Evolutionary conservation across 2,113 vertebrate genomes (phyloP), one percentile per base, ranked within the genome.

Genomic region (Osmerus eperlanus): DNA sequence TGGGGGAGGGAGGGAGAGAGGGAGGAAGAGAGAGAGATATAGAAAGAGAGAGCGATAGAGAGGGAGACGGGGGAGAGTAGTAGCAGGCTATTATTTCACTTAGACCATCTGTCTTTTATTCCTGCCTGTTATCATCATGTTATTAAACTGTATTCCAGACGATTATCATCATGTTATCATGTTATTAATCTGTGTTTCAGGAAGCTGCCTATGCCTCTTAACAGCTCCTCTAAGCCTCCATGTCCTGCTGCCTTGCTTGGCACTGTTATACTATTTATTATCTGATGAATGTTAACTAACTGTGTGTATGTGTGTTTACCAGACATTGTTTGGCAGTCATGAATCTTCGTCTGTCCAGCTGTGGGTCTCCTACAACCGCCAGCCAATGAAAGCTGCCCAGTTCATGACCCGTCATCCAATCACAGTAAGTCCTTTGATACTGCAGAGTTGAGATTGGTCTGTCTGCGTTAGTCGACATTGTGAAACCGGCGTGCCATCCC

Each of bases 311-410:
- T 54, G 71, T 63, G 70, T 77, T 67, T 78, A 77, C 72, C 90
- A 99, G 97, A 93, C 68, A 73, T 85, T 93, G 68, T 65, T 85
- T 0, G 96, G 93, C 65, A 91, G 90, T 70, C 93, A 87, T 0
- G 90, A 94, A 28, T 87, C 91, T 0, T 82, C 92, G 0, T 95
- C 95, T 0, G 94, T 96, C 62, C 97, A 98, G 92, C 95, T 99
- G 77, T 99, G 97, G 97, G 97, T 99, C 53, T 99, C 97, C 72
- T 98, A 96, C 88, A 94, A 95, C 91, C 96, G 97, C 68, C 95
- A 96, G 84, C 94, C 96, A 3, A 98, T 99, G 97, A 93, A 90
- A 73, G 92, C 91, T 7, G 96, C 97, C 15, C 93, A 95, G 89
- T 99, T 99, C 18, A 91, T 94, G 83, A 98, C 97, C 67, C 95